Evolutionary conservation across 2,888 invertebrate genomes (phyloP).

Genomic region (Nipponacmea schrenckii): DNA sequence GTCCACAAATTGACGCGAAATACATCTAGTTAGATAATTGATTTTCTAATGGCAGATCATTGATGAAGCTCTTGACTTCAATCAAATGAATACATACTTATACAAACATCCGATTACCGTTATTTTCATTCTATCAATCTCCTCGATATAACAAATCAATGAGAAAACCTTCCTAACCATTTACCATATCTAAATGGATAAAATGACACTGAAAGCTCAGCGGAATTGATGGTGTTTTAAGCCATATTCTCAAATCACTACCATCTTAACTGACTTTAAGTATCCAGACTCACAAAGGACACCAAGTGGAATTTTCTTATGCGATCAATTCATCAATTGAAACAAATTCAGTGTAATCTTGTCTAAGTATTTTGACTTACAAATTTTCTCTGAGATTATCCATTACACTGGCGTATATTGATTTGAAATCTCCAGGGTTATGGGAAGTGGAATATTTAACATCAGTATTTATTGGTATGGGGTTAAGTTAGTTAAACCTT

Average conservation of each 20-base stretch:
- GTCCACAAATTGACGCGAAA: constrained; percentile 1
- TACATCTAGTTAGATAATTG: constrained; percentile 4
- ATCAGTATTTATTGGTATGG: not conserved
- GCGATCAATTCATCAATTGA: constrained; percentile 20
- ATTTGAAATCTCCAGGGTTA: not conserved
- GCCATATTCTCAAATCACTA: constrained; percentile 4
- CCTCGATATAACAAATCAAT: not conserved
- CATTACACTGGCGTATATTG: not conserved
- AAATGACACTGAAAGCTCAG: not conserved
- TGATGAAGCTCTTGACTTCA: constrained; percentile 6
- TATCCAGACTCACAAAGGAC: not conserved
- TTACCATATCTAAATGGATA: constrained; percentile 8
- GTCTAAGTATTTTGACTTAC: constrained; percentile 14
- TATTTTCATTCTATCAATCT: constrained; percentile 18
- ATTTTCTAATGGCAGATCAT: constrained; percentile 6
- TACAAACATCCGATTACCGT: constrained; percentile 23
- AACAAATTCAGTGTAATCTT: constrained; percentile 18
- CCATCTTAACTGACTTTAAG: not conserved
- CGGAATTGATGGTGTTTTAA: constrained; percentile 7
- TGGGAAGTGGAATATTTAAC: not conserved
- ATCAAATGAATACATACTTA: constrained; percentile 15
- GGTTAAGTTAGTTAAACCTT: no score
- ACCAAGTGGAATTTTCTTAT: constrained; percentile 8
- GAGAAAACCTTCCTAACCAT: not conserved
- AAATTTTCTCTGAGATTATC: not conserved